Evolutionary conservation across 2,888 invertebrate species (phyloP), one percentile per base, ranked within the genome.

Genomic region (Campopleginae sp.): DNA sequence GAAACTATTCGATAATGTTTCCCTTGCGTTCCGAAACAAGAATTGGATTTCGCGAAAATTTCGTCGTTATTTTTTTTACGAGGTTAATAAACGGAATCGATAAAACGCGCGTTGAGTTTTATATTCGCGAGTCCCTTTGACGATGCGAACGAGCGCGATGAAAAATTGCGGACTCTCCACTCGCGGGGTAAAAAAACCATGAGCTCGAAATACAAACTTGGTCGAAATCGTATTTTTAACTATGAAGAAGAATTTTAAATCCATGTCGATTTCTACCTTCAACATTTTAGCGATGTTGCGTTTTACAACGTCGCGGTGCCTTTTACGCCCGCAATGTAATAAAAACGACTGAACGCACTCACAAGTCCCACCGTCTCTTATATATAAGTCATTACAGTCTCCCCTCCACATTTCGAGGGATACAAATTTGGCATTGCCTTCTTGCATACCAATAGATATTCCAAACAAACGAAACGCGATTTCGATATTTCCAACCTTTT

Each of bases 381-480:
- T 85, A 85, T 84, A 84, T 84, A 76, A 81, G 77, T 84, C 58
- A 46, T 51, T 27, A 72, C 42, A 48, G 71, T 38, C n/a, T 42
- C 78, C 85, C 51, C 78, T 75, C 72, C 23, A 68, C 74, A 51
- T 75, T 81, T 74, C 51, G 74, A 68, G 76, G 61, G 44, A 63
- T 70, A 46, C 48, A 85, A 85, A 74, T 84, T 78, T 81, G n/a
- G 10, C 63, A 12, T 65, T 63, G 70, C 70, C 38, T 61, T 74
- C 78, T 74, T 78, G 85, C 85, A 85, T 85, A 85, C 78, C 78
- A 85, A 85, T 85, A 74, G 70, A 75, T 65, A 70, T 70, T 63
- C 81, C 61, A 51, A 74, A 75, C 72, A 66, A 76, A 48, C 38
- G 63, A 63, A 71, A 65, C 72, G 19, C 85, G 78, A 80, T 85